Conservation (phyloP, 1,140 invertebrate genomes). For the Drosophila setifemur region DNA sequence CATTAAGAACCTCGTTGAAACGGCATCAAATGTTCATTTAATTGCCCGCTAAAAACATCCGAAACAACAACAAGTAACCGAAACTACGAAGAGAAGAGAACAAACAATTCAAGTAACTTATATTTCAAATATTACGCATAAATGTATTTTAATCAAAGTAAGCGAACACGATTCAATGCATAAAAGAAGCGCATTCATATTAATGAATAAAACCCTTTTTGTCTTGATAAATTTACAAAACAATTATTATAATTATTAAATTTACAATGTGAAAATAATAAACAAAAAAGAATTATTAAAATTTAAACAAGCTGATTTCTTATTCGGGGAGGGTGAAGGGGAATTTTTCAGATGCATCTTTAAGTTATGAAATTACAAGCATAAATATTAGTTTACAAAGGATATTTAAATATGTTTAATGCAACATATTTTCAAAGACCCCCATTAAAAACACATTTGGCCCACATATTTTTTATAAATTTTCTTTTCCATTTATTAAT, state of each 20-base stretch:
- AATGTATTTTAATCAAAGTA: constrained; percentile 82
- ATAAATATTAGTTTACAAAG: too few relatives aligned
- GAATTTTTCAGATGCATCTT: too few relatives aligned
- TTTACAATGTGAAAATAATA: constrained; percentile 77
- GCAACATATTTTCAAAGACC: too few relatives aligned
- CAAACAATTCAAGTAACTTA: constrained; percentile 66
- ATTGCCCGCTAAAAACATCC: constrained; percentile 38
- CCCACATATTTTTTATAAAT: constrained; percentile 32
- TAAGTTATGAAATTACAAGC: too few relatives aligned
- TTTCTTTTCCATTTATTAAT: constrained; percentile 72
- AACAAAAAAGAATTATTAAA: constrained; percentile 69
- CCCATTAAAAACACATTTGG: background rate
- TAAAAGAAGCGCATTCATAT: constrained; percentile 45
- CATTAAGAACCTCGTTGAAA: constrained; percentile 56
- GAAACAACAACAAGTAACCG: constrained; percentile 37
- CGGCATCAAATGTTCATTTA: constrained; percentile 71
- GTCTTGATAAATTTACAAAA: constrained; percentile 82
- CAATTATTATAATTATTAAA: constrained; percentile 81
- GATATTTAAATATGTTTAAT: too few relatives aligned
- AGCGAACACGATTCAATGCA: constrained; percentile 50
- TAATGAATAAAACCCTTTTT: constrained; percentile 73
- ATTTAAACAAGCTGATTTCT: constrained; percentile 17
- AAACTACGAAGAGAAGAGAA: constrained; percentile 20
- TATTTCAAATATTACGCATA: constrained; percentile 81
- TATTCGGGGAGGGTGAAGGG: background rate